A percentile compares a stretch with the other conserved stretches of the same genome.
Conservation (phyloP, 2,797 vertebrate genomes). For the Rhadinocentrus ornatus region DNA sequence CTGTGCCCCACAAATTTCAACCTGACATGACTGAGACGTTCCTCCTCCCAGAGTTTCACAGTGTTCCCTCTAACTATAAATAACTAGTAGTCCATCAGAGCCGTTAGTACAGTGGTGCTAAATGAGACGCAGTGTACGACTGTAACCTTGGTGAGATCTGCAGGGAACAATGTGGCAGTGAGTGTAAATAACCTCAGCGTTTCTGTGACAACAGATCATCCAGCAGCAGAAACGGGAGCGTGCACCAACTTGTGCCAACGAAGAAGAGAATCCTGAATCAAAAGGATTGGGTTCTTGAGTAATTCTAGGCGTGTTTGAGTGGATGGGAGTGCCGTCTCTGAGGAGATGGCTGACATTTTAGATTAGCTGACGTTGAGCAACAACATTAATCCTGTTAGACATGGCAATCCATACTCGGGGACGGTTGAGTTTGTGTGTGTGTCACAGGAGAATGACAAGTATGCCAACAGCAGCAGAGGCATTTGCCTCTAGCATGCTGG, state of each 20-base stretch:
- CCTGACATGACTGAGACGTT: conserved; percentile 31
- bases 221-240: background rate
- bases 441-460: conserved; percentile 34
- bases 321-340: conserved; percentile 11
- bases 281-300: background rate
- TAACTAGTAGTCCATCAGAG: conserved; percentile 22
- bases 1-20: background rate
- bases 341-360: conserved; percentile 5
- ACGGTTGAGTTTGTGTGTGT: background rate
- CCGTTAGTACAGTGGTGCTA: conserved; percentile 22
- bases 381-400: conserved; percentile 21
- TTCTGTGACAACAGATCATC: conserved; percentile 2
- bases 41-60: conserved; percentile 22
- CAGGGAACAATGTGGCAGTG: conserved; percentile 41
- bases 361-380: conserved; percentile 29
- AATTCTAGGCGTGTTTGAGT: conserved; percentile 2
- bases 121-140: conserved; percentile 22
- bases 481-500: conserved; percentile 70
- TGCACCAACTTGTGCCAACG: conserved; percentile 17
- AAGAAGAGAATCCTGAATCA: background rate
- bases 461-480: conserved; percentile 46
- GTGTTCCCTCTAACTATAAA: conserved; percentile 18
- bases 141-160: conserved; percentile 48
- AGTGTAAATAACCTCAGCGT: conserved; percentile 33
- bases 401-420: conserved; percentile 16